Evolutionary conservation across 2,113 vertebrate genomes (phyloP), one percentile per base, ranked within the genome.

Genomic region (Cheilinus undulatus): DNA sequence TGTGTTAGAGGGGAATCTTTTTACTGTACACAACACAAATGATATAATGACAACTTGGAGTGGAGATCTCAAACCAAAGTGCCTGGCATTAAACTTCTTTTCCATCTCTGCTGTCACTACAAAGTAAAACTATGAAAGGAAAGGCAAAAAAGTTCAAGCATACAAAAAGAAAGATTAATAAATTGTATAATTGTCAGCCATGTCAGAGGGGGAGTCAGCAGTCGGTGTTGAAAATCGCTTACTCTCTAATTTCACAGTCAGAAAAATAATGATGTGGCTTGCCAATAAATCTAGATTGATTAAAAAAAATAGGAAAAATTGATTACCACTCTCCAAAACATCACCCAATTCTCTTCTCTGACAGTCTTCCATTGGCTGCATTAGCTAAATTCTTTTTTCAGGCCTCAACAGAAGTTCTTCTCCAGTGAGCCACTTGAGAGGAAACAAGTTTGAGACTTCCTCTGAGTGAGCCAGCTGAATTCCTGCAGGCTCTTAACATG

Each of bases 181-280:
- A 0, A 56, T 34, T 20, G 48, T 38, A 26, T 46, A 12, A 9
- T 24, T 32, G 42, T 49, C 34, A 50, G 27, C 45, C 22, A 51
- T 42, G 50, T 49, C n/a, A 43, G 22, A 58, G 32, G 51, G 66
- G 64, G 30, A 59, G 64, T 40, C 62, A 65, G 27, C 4, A 57
- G 13, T 30, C 19, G 22, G 61, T 53, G 56, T 17, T 59, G n/a
- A 48, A 72, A 57, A 70, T 57, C 52, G 54, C 51, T 65, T 36
- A 72, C 61, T 57, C 28, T 27, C 67, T 38, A 27, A 51, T 59
- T 51, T 24, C 13, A 17, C 19, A 43, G 30, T 51, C 11, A 26
- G 69, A 59, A 5, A 69, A 40, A 71, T 9, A 48, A 46, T 65
- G 14, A 51, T 24, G 69, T 15, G 30, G 15, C 30, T 48, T 42